These are phyloP conservation scores for Danio choprae DNA, from an alignment of 2,797 vertebrate genomes.

Conservation along the genomic window DNA sequence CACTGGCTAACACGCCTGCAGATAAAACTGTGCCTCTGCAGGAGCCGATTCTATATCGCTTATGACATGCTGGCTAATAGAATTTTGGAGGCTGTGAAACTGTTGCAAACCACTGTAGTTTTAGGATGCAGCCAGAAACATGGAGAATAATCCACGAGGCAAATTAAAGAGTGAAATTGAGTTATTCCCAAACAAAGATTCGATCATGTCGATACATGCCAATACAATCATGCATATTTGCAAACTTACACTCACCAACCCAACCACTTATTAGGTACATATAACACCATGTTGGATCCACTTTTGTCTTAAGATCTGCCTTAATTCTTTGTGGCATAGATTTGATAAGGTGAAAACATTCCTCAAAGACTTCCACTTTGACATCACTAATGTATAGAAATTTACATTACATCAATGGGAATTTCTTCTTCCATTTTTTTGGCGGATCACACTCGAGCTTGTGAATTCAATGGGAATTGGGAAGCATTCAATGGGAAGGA, in stretches of 20 bases:
- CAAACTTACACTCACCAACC: neutral
- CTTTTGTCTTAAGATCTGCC: too few species aligned
- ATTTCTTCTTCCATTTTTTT: too few species aligned
- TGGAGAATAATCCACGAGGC: neutral
- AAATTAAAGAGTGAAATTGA: neutral
- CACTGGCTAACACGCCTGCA: slow-evolving; percentile 28
- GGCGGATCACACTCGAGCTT: too few species aligned
- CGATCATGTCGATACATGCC: too few species aligned
- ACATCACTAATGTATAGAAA: too few species aligned
- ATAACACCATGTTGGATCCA: too few species aligned
- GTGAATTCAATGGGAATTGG: neutral
- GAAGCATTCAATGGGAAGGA: too few species aligned
- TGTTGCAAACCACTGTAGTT: neutral
- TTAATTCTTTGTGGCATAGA: too few species aligned
- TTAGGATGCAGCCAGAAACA: neutral
- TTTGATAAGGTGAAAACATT: too few species aligned
- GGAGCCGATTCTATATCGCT: neutral
- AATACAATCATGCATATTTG: neutral
- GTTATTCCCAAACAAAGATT: neutral
- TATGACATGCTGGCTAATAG: slow-evolving; percentile 34
- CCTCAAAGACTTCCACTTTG: too few species aligned
- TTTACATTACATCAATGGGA: too few species aligned
- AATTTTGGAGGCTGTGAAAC: slow-evolving; percentile 22
- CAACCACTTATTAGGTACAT: too few species aligned
- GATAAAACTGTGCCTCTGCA: slow-evolving; percentile 32